phyloP scores from a whole-genome alignment of 2,113 vertebrate genomes.

The Petrocephalus microphthalmus region DNA sequence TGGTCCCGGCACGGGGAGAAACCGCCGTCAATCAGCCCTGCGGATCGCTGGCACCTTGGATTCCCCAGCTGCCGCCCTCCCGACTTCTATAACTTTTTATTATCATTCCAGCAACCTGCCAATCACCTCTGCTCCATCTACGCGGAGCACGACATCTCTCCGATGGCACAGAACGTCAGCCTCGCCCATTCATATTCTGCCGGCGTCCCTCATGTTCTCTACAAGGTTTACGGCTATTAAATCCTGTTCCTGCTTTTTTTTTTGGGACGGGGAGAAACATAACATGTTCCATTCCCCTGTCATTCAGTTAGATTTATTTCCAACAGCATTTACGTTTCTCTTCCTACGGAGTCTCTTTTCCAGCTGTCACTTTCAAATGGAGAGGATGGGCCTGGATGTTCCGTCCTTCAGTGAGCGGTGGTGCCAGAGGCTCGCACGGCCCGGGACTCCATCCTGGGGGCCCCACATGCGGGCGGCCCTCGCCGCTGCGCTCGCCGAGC shows the following conservation, averaged over 20 bases:
- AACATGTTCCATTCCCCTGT: neutral
- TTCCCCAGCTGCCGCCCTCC: neutral
- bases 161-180: neutral
- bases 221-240: neutral
- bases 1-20: too few species aligned
- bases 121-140: neutral
- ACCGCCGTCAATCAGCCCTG: neutral
- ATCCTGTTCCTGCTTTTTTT: neutral
- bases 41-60: neutral
- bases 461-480: too few species aligned
- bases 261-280: neutral
- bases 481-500: neutral
- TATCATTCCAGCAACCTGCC: neutral
- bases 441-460: neutral
- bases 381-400: neutral
- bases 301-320: neutral
- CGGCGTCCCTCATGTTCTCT: neutral
- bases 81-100: neutral
- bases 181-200: neutral
- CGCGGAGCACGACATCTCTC: neutral
- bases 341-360: neutral
- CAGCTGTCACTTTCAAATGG: neutral
- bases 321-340: neutral
- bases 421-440: neutral
- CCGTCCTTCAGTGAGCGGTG: too few species aligned